phyloP scores from a whole-genome alignment of 2,797 vertebrate genomes.

The Simalia tracyae region DNA sequence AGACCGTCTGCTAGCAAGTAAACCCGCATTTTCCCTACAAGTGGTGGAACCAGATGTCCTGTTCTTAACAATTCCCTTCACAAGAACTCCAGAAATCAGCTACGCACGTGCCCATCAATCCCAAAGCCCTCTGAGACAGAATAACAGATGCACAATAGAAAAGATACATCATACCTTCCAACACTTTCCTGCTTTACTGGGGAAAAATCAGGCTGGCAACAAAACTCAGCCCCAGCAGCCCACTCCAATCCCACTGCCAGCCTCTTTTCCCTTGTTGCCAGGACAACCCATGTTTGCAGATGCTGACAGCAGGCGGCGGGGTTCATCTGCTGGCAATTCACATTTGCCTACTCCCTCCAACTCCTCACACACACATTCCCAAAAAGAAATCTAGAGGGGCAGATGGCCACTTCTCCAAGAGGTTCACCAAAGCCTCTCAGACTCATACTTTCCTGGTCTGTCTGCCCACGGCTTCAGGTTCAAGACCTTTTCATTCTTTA shows the following conservation, averaged over 20 bases:
- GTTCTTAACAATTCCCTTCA: not conserved
- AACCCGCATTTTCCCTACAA: not conserved
- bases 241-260: slow-evolving; percentile 53
- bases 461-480: not conserved
- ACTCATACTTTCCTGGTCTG: not conserved
- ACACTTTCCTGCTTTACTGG: slow-evolving; percentile 66
- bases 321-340: not conserved
- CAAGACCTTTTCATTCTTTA: not conserved
- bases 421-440: not conserved
- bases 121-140: slow-evolving; percentile 43
- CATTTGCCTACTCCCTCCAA: not conserved
- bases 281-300: slow-evolving; percentile 78
- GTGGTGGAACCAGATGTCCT: not conserved
- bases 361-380: not conserved
- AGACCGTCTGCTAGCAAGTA: not conserved
- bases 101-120: too few relatives aligned
- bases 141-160: slow-evolving; percentile 35
- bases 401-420: not conserved
- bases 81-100: not conserved
- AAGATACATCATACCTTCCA: slow-evolving; percentile 65
- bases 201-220: slow-evolving; percentile 68
- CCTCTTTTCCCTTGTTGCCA: slow-evolving; percentile 75
- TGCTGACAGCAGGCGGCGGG: slow-evolving; percentile 29
- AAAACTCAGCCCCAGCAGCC: slow-evolving; percentile 69
- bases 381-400: not conserved